Percentiles rank a stretch among this genome's conserved stretches.
Conservation (phyloP, 2,888 invertebrate genomes). For the Cheilosia grossa region DNA sequence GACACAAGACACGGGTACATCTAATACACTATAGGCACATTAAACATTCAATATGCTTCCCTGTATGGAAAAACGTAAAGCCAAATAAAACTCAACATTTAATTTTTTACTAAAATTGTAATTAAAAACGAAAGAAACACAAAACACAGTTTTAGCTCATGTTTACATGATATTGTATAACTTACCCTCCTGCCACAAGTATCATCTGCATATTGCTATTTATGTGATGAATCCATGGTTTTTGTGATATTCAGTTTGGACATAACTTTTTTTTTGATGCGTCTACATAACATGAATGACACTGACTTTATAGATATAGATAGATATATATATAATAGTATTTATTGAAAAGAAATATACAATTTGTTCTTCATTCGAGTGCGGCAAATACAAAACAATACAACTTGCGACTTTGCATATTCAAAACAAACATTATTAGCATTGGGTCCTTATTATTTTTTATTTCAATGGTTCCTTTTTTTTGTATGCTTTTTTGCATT, state of each 20-base stretch:
- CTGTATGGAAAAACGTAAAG: background rate
- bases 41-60: constrained; percentile 40
- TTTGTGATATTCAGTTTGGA: constrained; percentile 68
- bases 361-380: constrained; percentile 73
- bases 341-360: constrained; percentile 65
- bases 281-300: constrained; percentile 75
- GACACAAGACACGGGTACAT: constrained; percentile 32
- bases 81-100: constrained; percentile 9
- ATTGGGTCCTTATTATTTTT: constrained; percentile 27
- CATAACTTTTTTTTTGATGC: constrained; percentile 53
- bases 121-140: constrained; percentile 1
- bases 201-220: constrained; percentile 82
- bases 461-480: constrained; percentile 37
- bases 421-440: constrained; percentile 69
- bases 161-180: constrained; percentile 70
- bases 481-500: constrained; percentile 18
- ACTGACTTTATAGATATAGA: constrained; percentile 71
- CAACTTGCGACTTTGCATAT: constrained; percentile 72
- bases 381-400: constrained; percentile 75
- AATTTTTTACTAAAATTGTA: background rate
- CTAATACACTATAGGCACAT: constrained; percentile 39
- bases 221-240: constrained; percentile 74
- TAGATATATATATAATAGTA: constrained; percentile 61
- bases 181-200: constrained; percentile 84
- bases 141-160: constrained; percentile 27